Conservation (phyloP, 2,797 vertebrate species). For the Scarus forsteni region DNA sequence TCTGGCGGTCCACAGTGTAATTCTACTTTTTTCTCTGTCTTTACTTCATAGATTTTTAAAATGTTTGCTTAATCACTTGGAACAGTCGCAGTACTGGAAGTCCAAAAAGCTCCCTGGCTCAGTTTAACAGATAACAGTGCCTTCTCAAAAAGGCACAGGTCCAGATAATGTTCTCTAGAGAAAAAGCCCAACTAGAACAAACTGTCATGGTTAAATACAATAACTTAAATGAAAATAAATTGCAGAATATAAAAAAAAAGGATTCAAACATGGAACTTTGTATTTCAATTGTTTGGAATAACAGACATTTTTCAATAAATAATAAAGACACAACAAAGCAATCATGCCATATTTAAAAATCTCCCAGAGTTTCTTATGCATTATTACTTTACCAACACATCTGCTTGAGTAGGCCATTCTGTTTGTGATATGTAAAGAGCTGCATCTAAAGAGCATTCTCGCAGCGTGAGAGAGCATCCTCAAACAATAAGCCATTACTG, state of each 20-base stretch:
- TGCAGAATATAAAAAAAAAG: no score
- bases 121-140: constrained; percentile 51
- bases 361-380: background rate
- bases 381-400: constrained; percentile 12
- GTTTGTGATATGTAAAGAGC: constrained; percentile 50
- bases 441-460: constrained; percentile 45
- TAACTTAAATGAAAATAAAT: constrained; percentile 15
- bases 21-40: constrained; percentile 36
- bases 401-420: constrained; percentile 17
- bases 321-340: background rate
- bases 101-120: constrained; percentile 64
- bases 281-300: background rate
- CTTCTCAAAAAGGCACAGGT: constrained; percentile 29
- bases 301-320: background rate
- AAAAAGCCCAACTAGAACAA: constrained; percentile 37
- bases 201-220: constrained; percentile 7
- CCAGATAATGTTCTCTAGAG: constrained; percentile 43
- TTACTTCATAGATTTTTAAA: constrained; percentile 59
- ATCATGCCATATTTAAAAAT: background rate
- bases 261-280: background rate
- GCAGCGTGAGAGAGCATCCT: constrained; percentile 49
- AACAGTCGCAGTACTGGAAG: constrained; percentile 49
- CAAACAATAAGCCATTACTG: constrained; percentile 62
- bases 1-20: constrained; percentile 28
- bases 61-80: constrained; percentile 71